Evolutionary conservation across 2,797 vertebrate species (phyloP).

Genomic region (Gobio occitaniae): DNA sequence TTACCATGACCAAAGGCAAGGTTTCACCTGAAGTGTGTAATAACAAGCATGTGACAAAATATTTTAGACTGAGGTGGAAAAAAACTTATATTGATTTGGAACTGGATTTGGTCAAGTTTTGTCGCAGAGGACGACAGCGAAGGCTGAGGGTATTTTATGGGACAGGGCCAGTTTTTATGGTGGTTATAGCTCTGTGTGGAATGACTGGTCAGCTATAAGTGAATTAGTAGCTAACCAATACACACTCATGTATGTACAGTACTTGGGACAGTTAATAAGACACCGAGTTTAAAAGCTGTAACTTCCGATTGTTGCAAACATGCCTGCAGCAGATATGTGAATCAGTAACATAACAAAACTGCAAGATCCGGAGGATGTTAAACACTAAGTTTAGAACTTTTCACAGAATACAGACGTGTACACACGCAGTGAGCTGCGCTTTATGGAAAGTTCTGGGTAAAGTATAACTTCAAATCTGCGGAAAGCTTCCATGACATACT

Average conservation of each 20-base stretch:
- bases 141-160: neutral
- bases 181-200: neutral
- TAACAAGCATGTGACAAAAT: neutral
- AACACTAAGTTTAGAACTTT: neutral
- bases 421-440: neutral
- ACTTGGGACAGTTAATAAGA: constrained; percentile 65
- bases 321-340: constrained; percentile 63
- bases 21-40: constrained; percentile 57
- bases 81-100: neutral
- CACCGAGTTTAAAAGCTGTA: constrained; percentile 60
- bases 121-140: neutral
- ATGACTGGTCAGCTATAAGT: constrained; percentile 64
- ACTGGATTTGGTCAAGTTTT: neutral
- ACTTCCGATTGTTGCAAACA: constrained; percentile 50
- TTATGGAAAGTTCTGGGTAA: neutral
- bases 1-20: constrained; percentile 59
- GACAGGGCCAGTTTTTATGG: neutral
- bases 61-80: neutral
- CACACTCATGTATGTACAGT: constrained; percentile 19
- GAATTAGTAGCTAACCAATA: constrained; percentile 41
- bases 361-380: constrained; percentile 54
- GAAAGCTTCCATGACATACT: neutral
- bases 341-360: constrained; percentile 68
- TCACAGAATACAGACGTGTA: constrained; percentile 7
- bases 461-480: neutral